Base-by-base conservation (phyloP, 2,797 vertebrate species). In the Muraenolepis orangiensis region DNA sequence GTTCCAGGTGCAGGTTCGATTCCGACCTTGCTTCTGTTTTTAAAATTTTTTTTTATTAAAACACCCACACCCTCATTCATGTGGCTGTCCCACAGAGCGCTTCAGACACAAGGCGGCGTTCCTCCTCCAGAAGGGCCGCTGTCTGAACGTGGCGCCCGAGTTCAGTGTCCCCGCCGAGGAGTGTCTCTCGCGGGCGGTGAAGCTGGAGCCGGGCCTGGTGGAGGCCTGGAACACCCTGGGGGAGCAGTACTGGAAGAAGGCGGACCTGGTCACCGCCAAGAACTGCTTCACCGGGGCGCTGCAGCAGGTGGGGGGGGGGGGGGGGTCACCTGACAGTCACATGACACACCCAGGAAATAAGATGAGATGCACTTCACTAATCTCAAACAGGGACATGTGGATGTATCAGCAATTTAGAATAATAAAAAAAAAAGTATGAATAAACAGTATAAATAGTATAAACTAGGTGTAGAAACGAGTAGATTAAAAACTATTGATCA, bases 211-310 rank as follows among this genome's bases (percentile, higher is more conserved):
- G 0, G 87, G 91, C 51, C 89, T 97, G 78, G 94, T 97, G 3
- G 95, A 97, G 72, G 96, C 93, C 72, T 97, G 96, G 96, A 98
- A 97, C 90, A 94, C 93, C 29, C 85, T 98, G 80, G 96, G 96
- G 28, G 96, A 98, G 83, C 95, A 96, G 87, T 96, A 95, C 90
- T 98, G 96, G 96, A 97, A 96, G 85, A 97, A 96, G 84, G 95
- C 94, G 61, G 96, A 98, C 73, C 72, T 98, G 32, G 81, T 77
- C 0, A 93, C 93, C 30, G 96, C 96, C 66, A 95, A 94, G 77
- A 95, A 95, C 82, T 98, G 96, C 89, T 97, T 97, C 85, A 94
- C 93, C 5, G 96, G 96, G 85, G 96, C 96, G 16, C 87, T 96
- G 71, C 94, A 95, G 73, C 95, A 96, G 83, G 96, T 97, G 88